phyloP scores from a whole-genome alignment of 1,140 invertebrate genomes.

The Drosophila trapezifrons region DNA sequence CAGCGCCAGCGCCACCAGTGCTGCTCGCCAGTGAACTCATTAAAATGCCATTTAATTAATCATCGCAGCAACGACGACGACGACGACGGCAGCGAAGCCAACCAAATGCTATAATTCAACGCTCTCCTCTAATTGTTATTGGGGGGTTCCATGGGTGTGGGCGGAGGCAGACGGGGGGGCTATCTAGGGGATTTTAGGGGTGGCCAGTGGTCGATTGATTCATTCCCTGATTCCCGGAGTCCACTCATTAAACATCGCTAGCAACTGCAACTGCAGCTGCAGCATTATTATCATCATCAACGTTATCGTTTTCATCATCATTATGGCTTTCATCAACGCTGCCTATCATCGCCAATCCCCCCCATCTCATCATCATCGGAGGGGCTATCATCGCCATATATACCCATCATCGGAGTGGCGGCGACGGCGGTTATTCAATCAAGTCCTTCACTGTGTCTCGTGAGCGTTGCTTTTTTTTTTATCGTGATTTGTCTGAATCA shows the following conservation, averaged over 20 bases:
- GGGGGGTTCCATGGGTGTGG: constrained; percentile 10
- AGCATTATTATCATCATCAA: constrained; percentile 19
- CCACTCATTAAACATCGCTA: constrained; percentile 56
- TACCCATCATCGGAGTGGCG: neutral
- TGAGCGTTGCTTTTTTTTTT: neutral
- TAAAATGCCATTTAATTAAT: constrained; percentile 82
- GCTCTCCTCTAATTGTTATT: constrained; percentile 57
- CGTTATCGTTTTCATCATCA: constrained; percentile 7
- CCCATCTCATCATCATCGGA: neutral
- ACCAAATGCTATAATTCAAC: constrained; percentile 78
- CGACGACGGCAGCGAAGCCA: constrained; percentile 46
- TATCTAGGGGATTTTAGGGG: constrained; percentile 6
- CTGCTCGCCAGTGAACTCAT: constrained; percentile 69
- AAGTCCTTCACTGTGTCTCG: neutral
- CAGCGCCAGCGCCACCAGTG: neutral
- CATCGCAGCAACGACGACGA: constrained; percentile 53
- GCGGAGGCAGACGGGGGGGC: neutral
- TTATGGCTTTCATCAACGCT: constrained; percentile 30
- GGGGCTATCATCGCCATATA: constrained; percentile 9
- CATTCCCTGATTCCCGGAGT: constrained; percentile 23
- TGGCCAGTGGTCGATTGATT: constrained; percentile 57
- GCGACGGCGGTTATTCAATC: constrained; percentile 12
- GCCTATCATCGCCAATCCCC: constrained; percentile 27
- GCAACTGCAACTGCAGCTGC: constrained; percentile 16
- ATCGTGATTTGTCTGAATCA: constrained; percentile 1